Percentiles rank a stretch among this genome's conserved stretches.
Conservation (phyloP, 2,113 vertebrate species). For the Ovibos moschatus region DNA sequence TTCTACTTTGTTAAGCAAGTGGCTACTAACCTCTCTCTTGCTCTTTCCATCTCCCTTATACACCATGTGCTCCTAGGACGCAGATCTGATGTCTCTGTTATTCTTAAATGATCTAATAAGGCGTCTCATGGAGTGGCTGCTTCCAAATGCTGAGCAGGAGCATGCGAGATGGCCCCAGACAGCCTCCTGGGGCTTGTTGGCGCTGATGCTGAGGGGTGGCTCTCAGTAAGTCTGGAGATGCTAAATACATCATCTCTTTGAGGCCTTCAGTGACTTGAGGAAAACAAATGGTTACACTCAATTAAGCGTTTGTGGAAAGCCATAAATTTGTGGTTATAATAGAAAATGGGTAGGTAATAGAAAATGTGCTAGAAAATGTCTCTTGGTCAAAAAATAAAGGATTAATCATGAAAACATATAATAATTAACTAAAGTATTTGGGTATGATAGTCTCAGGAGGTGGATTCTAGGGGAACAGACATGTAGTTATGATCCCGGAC, state of each 20-base stretch:
- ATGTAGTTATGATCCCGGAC: background rate
- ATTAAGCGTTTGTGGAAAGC: background rate
- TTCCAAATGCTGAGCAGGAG: background rate
- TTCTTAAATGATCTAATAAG: background rate
- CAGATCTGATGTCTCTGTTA: background rate
- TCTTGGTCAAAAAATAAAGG: background rate
- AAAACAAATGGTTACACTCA: background rate
- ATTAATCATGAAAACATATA: too few relatives aligned
- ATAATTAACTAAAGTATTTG: too few relatives aligned
- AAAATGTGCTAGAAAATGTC: background rate
- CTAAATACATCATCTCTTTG: background rate
- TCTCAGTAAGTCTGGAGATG: background rate
- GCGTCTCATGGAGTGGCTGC: background rate
- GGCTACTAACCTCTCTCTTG: too few relatives aligned
- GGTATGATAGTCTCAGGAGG: background rate
- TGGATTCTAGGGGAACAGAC: background rate
- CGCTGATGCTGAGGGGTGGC: background rate
- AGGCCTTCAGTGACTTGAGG: background rate
- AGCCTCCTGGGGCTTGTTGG: background rate
- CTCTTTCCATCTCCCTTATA: too few relatives aligned
- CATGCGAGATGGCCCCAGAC: too few relatives aligned
- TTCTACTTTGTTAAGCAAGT: background rate
- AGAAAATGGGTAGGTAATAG: background rate
- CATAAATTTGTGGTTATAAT: background rate
- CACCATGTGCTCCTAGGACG: fast-evolving